Evolutionary conservation across 2,888 invertebrate species (phyloP), one percentile per base, ranked within the genome.

Genomic region (Apamea epomidion): DNA sequence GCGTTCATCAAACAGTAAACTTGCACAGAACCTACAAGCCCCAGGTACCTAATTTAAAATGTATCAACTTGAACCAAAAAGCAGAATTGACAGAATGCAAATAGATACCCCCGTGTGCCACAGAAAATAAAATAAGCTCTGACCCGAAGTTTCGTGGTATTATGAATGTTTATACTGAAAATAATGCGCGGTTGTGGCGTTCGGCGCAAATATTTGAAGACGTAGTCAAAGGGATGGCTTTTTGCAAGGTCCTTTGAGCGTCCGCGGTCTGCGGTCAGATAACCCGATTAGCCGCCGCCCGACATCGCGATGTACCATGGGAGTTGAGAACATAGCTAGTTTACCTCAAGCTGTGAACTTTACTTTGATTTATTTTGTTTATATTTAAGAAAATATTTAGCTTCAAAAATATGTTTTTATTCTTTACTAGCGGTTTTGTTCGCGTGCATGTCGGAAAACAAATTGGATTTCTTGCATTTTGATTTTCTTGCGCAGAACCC

Each of bases 91-190:
- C 88, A 87, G 88, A 88, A 88, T 83, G 80, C 87, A 86, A 92
- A 90, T n/a, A n/a, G n/a, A n/a, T 91, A 89, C 77, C 88, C 82
- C 81, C 69, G 78, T 81, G 79, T 85, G 84, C 87, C 87, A 80
- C 88, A 84, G 83, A 90, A 93, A 93, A 93, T 91, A 92, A 92
- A 93, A 92, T 92, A 92, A 92, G 91, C 92, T 93, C 93, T 94
- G 94, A 94, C 93, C 94, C 86, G 75, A 90, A 91, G 93, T 93
- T 94, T 91, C 92, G 90, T 91, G 91, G 91, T 95, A 95, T 96
- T 97, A 96, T 96, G 94, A 94, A 93, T 96, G 96, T 96, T 96
- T 96, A 94, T 95, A 93, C 94, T 92, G 95, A 95, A 96, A 96
- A 96, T 96, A 96, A 96, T 96, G 95, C 95, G 94, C 94, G 94